A percentile compares a stretch with the other conserved stretches of the same genome.
Evolutionary conservation across 2,113 vertebrate species (phyloP).

Genomic region (Corvus cornix): DNA sequence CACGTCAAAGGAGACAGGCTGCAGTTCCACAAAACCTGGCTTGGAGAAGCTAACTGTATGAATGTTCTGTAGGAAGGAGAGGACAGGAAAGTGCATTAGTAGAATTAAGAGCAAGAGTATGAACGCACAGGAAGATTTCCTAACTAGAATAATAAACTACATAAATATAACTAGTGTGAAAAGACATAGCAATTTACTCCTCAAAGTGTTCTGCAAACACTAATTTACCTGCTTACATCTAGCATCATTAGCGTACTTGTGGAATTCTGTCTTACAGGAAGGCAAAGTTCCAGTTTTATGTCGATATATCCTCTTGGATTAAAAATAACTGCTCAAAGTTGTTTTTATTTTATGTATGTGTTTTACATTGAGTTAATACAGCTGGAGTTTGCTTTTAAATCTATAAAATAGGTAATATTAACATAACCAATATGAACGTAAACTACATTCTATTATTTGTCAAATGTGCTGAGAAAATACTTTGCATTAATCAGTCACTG

Average conservation of each 20-base stretch:
- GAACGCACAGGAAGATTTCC: background rate
- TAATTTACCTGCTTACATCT: background rate
- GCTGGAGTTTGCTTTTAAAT: background rate
- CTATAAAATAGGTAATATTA: background rate
- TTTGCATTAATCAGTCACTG: background rate
- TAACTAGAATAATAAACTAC: background rate
- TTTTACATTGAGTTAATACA: background rate
- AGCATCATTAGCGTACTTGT: background rate
- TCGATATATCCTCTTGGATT: background rate
- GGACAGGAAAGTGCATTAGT: background rate
- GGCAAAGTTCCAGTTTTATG: background rate
- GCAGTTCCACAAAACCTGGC: conserved; percentile 88
- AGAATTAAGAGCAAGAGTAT: background rate
- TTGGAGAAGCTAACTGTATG: conserved; percentile 90
- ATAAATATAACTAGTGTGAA: background rate
- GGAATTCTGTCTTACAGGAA: background rate
- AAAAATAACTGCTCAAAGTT: background rate
- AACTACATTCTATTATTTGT: background rate
- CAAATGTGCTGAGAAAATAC: background rate
- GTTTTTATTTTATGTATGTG: background rate
- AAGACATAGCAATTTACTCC: background rate
- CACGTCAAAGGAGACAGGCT: conserved; percentile 75
- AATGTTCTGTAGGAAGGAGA: conserved; percentile 81
- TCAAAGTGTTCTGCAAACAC: background rate
- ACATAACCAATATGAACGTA: background rate